A percentile compares a stretch with the other conserved stretches of the same genome.
These are phyloP conservation scores for Mirounga angustirostris DNA, from an alignment of 2,113 vertebrate genomes.

Conservation along the genomic window DNA sequence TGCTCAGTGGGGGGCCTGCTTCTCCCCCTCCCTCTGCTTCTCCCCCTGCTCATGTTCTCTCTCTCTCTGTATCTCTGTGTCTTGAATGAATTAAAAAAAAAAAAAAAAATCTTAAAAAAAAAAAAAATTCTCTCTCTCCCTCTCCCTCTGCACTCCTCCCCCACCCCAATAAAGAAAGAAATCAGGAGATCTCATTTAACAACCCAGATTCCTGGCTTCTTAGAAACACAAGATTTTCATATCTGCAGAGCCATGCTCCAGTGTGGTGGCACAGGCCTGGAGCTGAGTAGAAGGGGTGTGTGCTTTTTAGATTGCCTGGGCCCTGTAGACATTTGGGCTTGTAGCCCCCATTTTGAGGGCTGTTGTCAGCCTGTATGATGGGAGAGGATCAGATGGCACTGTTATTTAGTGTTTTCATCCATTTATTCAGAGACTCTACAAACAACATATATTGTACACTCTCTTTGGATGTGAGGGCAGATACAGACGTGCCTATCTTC, in stretches of 20 bases:
- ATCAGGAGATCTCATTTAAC: not conserved
- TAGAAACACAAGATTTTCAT: not conserved
- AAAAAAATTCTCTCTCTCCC: no score
- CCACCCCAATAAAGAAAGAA: not conserved
- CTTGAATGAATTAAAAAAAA: no score
- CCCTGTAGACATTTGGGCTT: not conserved
- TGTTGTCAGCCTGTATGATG: not conserved
- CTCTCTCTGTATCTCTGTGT: no score
- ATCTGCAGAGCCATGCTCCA: not conserved
- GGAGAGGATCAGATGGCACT: not conserved
- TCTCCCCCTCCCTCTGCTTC: no score
- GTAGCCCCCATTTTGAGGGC: not conserved
- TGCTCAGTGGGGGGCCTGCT: no score
- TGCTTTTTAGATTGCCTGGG: not conserved
- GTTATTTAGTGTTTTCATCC: not conserved
- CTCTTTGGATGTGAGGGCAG: slow-evolving; percentile 13
- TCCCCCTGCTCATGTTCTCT: no score
- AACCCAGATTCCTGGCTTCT: not conserved
- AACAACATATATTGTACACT: no score
- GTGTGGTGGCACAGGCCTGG: not conserved
- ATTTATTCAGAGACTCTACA: not conserved
- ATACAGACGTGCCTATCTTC: not conserved
- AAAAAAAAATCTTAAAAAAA: no score
- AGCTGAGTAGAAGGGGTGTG: not conserved
- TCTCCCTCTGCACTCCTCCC: no score